Evolutionary conservation across 1,140 invertebrate genomes (phyloP).

Genomic region (Magallana angulata): DNA sequence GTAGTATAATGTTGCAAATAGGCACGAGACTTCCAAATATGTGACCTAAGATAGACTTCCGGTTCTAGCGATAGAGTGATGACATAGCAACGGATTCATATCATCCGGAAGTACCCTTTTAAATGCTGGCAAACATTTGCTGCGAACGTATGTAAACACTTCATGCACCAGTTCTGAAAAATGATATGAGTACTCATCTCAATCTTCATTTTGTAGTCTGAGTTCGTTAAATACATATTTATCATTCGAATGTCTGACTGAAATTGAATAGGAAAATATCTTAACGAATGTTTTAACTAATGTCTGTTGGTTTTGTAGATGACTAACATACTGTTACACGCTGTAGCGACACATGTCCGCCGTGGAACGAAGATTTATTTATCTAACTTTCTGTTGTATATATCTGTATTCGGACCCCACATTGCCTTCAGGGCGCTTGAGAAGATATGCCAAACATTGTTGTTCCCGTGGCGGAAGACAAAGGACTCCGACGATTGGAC

Average conservation of each 20-base stretch:
- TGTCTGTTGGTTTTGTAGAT: too few species aligned
- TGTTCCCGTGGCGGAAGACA: constrained; percentile 21
- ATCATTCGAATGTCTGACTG: not conserved
- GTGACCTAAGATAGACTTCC: not conserved
- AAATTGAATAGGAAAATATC: too few species aligned
- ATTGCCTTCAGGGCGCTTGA: not conserved
- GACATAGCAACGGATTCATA: not conserved
- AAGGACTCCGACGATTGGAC: not conserved
- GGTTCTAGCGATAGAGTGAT: not conserved
- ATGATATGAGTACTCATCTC: not conserved
- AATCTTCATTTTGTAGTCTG: not conserved
- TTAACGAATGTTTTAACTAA: too few species aligned
- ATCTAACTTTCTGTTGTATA: constrained; percentile 18
- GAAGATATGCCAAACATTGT: constrained; percentile 15
- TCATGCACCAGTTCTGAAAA: not conserved
- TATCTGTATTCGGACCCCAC: not conserved
- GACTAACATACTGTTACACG: too few species aligned
- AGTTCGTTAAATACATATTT: constrained; percentile 12
- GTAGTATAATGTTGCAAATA: not conserved
- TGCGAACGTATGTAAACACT: not conserved
- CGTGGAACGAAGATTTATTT: constrained; percentile 17
- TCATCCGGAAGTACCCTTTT: not conserved
- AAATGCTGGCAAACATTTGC: not conserved
- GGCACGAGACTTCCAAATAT: not conserved
- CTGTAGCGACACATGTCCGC: not conserved